A percentile compares a stretch with the other conserved stretches of the same genome.
phyloP scores from a whole-genome alignment of 35 echinoderm and acorn worm species.

The Ptychodera flava region DNA sequence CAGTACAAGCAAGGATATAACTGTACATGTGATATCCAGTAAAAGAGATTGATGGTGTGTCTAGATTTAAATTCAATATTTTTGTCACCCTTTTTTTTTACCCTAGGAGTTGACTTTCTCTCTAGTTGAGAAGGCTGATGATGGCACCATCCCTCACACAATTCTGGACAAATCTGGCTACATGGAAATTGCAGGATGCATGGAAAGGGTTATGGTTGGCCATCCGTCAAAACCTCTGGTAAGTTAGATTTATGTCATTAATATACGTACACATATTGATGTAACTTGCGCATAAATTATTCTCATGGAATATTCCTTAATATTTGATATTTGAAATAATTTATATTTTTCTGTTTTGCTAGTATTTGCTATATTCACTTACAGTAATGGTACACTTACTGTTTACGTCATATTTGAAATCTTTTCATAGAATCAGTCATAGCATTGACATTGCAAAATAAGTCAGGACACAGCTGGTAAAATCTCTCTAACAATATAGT shows the following conservation, averaged over 20 bases:
- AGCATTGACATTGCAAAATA: background rate
- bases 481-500: background rate
- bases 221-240: constrained; percentile 58
- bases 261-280: background rate
- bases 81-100: too few relatives aligned
- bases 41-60: too few relatives aligned
- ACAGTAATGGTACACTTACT: too few relatives aligned
- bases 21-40: too few relatives aligned
- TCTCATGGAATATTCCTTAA: too few relatives aligned
- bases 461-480: background rate
- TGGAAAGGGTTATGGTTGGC: constrained; percentile 69
- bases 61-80: too few relatives aligned
- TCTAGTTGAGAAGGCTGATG: constrained; percentile 37
- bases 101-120: constrained; percentile 40
- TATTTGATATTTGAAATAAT: too few relatives aligned
- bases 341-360: too few relatives aligned
- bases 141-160: constrained; percentile 27
- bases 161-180: constrained; percentile 52
- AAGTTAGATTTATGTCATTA: constrained; percentile 15
- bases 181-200: constrained; percentile 43
- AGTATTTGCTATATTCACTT: too few relatives aligned
- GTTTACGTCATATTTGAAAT: too few relatives aligned
- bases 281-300: too few relatives aligned
- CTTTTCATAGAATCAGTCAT: background rate
- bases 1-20: too few relatives aligned